Evolutionary conservation across 2,888 invertebrate genomes (phyloP), one percentile per base, ranked within the genome.

Genomic region (Aporophyla lueneburgensis): DNA sequence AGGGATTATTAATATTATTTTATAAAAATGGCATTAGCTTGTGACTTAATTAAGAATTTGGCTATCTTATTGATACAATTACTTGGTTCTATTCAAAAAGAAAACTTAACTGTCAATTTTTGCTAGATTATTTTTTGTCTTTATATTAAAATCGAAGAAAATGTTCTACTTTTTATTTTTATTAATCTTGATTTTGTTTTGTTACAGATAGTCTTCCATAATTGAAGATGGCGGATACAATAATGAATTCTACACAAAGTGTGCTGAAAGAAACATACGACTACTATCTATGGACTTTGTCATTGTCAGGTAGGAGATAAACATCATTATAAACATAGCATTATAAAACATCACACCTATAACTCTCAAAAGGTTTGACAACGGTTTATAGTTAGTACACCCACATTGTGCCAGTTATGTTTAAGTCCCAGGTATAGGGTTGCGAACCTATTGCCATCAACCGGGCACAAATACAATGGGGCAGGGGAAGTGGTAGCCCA

Each of bases 231-330:
- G 93, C 96, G 84, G 92, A 93, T 62, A 82, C 91, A 16, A 83
- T 97, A 89, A 92, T 97, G 65, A 97, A 97, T 92, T 96, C 97
- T 12, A 97, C 97, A 61, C 96, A 97, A 87, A 94, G 93, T 74
- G 95, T 97, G 56, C 87, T 97, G 56, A 95, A 96, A 87, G 95
- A 95, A 62, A 97, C 97, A 0, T 98, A 98, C 89, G 97, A 98
- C 84, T 98, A 98, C 92, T 98, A 98, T 90, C 91, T 98, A 86
- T 98, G 98, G 98, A 98, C 98, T 1, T 93, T 98, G 86, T 98
- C 98, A 77, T 95, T 98, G 78, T 97, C 98, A 94, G 98, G 98
- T 98, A 95, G 96, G 93, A 61, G 0, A 65, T 1, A 10, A 16
- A 27, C 0, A 19, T 1, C 4, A 19, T 19, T 10, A 27, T n/a